These are phyloP conservation scores for Micromesistius poutassou DNA, from an alignment of 2,797 vertebrate genomes.

Conservation along the genomic window DNA sequence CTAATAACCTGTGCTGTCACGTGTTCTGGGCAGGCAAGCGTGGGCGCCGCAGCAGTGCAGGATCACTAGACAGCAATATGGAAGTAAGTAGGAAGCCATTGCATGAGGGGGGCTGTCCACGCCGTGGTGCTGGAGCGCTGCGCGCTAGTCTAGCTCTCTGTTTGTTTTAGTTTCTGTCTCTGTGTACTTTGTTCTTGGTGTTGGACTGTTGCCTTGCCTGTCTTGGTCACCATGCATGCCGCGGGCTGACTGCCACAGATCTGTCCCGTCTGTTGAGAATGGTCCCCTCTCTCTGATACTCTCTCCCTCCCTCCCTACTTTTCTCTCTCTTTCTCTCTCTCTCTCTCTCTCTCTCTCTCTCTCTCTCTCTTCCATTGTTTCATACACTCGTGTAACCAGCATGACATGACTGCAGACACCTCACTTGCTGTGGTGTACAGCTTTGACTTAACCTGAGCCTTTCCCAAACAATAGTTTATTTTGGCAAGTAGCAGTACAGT, in stretches of 20 bases:
- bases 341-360: not conserved
- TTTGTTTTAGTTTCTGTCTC: conserved; percentile 33
- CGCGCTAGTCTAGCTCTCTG: conserved; percentile 56
- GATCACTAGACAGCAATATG: conserved; percentile 99
- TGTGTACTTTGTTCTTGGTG: conserved; percentile 37
- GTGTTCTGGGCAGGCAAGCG: conserved; percentile 99
- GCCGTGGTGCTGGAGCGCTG: not conserved
- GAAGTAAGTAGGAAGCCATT: conserved; percentile 92
- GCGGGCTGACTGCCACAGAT: conserved; percentile 2
- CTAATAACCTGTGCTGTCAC: conserved; percentile 98
- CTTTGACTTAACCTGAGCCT: not conserved
- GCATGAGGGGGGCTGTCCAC: not conserved
- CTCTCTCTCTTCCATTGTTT: not conserved
- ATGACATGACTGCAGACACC: not conserved
- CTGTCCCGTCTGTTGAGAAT: not conserved
- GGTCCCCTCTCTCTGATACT: not conserved
- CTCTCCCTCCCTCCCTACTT: not conserved
- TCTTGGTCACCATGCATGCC: conserved; percentile 45
- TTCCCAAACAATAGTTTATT: not conserved
- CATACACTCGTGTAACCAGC: not conserved
- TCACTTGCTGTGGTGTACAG: not conserved
- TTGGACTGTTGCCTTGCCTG: conserved; percentile 22
- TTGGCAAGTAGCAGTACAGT: not conserved
- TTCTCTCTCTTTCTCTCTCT: not conserved
- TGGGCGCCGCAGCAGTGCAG: conserved; percentile 98